Evolutionary conservation across 2,113 vertebrate genomes (phyloP), one percentile per base, ranked within the genome.

Genomic region (Carassius auratus): DNA sequence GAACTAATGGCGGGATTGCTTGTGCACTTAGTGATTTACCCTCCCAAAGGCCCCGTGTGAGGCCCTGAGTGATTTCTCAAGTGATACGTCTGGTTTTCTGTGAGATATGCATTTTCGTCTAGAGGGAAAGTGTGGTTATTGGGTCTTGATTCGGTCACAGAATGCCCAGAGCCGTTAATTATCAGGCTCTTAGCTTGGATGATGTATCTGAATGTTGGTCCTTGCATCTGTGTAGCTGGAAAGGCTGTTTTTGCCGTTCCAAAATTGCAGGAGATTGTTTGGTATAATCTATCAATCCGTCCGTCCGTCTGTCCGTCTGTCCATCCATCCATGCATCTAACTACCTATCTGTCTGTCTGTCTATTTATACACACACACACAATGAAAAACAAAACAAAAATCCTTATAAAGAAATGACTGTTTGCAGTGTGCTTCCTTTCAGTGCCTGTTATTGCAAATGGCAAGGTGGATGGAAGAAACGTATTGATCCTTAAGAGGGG

Each of bases 31-130:
- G 21, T 86, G 83, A 86, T 89, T 85, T 90, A 83, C 80, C 76
- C 76, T 77, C 88, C 84, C 69, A 90, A 87, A 86, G 87, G 88
- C 59, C 45, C 33, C 66, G 86, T 8, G 89, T 86, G 86, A 26
- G 83, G 85, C 76, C 76, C 74, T 79, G 84, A 87, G 90, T 92
- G 89, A 91, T 91, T 91, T 89, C 87, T 89, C 85, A 83, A 59
- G 87, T 86, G 89, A 86, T 82, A 88, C 62, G 76, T 86, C 71
- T 38, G 21, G 30, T 45, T 50, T 82, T 86, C 71, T 88, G 77
- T 90, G 85, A 84, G 84, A 84, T 86, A 88, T 90, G 88, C 85
- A 91, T 91, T 87, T 92, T 90, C 84, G 83, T 26, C 81, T 74
- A 55, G 57, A 89, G 87, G 84, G 79, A 69, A 73, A 75, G 86